phyloP scores from a whole-genome alignment of 2,113 vertebrate genomes.

The Vimba vimba region DNA sequence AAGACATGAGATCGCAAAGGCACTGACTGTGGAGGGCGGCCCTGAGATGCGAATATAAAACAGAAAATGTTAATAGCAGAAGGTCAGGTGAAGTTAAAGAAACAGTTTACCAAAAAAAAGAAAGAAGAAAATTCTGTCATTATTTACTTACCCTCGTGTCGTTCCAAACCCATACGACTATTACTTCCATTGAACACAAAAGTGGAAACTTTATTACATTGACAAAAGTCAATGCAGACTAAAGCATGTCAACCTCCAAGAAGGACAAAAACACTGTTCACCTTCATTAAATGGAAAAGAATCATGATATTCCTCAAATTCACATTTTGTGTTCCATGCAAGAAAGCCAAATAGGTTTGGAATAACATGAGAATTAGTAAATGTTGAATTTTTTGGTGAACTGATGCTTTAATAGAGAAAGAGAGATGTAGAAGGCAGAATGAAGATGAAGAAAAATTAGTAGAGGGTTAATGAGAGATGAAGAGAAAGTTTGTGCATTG shows the following conservation, averaged over 20 bases:
- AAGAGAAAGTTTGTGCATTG: slow-evolving; percentile 32
- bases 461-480: not conserved
- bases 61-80: not conserved
- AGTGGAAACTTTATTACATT: too few relatives aligned
- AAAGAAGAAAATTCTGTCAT: too few relatives aligned
- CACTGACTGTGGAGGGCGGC: slow-evolving; percentile 35
- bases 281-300: not conserved
- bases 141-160: not conserved
- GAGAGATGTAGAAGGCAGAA: not conserved
- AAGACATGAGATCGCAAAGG: slow-evolving; percentile 25
- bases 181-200: not conserved
- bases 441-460: not conserved
- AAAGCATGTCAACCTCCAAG: not conserved
- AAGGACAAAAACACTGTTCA: not conserved
- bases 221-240: too few relatives aligned
- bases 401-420: slow-evolving; percentile 1
- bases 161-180: not conserved
- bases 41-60: slow-evolving; percentile 34
- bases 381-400: not conserved
- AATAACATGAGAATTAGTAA: slow-evolving; percentile 22
- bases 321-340: not conserved
- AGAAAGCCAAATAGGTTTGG: not conserved
- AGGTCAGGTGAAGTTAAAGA: slow-evolving; percentile 1
- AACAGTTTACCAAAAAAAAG: not conserved
- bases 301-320: not conserved